Evolutionary conservation across 2,888 invertebrate genomes (phyloP).

Genomic region (Chorisops tibialis): DNA sequence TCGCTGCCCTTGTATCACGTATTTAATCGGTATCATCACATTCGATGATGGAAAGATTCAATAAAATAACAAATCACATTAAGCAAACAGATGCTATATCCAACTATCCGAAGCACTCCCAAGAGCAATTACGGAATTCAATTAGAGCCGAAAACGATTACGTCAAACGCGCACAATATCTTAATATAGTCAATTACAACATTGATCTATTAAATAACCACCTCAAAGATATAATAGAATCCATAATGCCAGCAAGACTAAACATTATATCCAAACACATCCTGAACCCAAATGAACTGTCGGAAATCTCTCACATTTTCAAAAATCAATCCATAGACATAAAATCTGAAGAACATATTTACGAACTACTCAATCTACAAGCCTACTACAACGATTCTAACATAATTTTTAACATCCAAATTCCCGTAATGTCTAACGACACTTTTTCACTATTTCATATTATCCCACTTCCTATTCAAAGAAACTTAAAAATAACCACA

Average conservation of each 20-base stretch:
- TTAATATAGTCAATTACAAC: conserved; percentile 7
- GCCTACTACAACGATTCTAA: neutral
- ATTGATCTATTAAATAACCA: conserved; percentile 15
- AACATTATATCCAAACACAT: conserved; percentile 2
- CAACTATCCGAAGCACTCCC: neutral
- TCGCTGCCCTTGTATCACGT: no score
- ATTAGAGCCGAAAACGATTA: conserved; percentile 6
- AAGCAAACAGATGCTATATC: conserved; percentile 15
- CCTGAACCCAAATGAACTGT: neutral
- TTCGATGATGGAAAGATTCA: conserved; percentile 21
- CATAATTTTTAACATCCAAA: conserved; percentile 1
- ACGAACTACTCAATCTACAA: conserved; percentile 9
- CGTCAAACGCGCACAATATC: conserved; percentile 15
- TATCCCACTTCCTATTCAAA: neutral
- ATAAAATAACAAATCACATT: conserved; percentile 24
- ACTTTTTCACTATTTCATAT: conserved; percentile 4
- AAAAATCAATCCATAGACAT: conserved; percentile 11
- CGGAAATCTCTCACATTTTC: neutral
- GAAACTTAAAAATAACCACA: neutral
- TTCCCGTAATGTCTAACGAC: neutral
- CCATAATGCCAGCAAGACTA: conserved; percentile 6
- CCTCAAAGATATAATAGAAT: neutral
- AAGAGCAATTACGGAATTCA: neutral
- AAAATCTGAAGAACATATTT: conserved; percentile 3
- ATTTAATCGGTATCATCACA: no score